These are phyloP conservation scores for Archips crataeganus DNA, from an alignment of 2,888 invertebrate genomes.

Conservation along the genomic window DNA sequence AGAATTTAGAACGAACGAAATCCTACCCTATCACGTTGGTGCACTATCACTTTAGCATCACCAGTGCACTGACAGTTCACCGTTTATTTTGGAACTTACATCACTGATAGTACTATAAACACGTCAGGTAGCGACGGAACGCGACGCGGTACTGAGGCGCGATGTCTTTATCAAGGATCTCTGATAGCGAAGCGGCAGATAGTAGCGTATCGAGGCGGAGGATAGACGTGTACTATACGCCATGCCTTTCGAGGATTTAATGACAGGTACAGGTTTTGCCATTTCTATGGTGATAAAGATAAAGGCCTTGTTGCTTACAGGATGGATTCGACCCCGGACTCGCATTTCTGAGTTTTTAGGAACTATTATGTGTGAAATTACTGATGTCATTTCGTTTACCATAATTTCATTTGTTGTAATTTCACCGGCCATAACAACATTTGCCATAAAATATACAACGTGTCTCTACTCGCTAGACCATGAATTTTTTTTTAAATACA, in stretches of 20 bases:
- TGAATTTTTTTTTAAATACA: no score
- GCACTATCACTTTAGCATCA: neutral
- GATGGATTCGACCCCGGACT: no score
- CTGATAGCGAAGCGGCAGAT: slow-evolving; percentile 30
- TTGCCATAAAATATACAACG: no score
- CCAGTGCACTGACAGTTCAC: neutral
- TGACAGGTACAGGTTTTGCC: neutral
- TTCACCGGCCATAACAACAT: no score
- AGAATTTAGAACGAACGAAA: neutral
- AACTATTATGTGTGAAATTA: no score
- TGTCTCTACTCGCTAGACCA: no score
- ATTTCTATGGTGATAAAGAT: no score
- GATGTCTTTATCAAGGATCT: slow-evolving; percentile 2
- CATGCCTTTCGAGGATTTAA: neutral
- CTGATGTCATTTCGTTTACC: no score
- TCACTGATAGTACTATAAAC: neutral
- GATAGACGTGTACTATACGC: slow-evolving; percentile 10
- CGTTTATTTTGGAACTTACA: slow-evolving; percentile 8
- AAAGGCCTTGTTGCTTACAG: no score
- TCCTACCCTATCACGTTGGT: neutral
- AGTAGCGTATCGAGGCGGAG: neutral
- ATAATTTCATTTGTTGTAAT: no score
- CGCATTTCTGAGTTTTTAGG: no score
- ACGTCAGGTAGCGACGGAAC: slow-evolving; percentile 25
- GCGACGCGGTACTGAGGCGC: slow-evolving; percentile 31